Base-by-base conservation (phyloP, 2,113 vertebrate species). In the Mystacornis crossleyi region DNA sequence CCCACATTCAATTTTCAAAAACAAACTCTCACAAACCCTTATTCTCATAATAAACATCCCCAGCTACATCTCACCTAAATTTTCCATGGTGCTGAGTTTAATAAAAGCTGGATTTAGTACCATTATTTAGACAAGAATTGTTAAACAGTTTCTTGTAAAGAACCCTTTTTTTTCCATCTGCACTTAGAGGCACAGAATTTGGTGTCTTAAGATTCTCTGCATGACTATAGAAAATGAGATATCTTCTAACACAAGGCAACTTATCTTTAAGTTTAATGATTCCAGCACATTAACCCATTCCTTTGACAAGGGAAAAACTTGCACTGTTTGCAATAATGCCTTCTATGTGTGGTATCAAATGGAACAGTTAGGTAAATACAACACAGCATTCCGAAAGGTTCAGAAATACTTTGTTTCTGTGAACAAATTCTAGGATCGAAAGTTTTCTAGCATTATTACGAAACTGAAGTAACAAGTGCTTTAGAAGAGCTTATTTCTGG, bases 81-180 rank as follows among this genome's bases (percentile, higher is more conserved):
- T 91, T 93, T 94, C 81, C 84, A 73, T 5, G 62, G 70, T 58
- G 65, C 47, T 34, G 42, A 91, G 48, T 91, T 96, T 79, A 92
- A 96, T 84, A 92, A 86, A 93, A 89, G 21, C 18, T 87, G 77
- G 84, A 91, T 96, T 94, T 81, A 93, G 79, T 23, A 75, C 42
- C 50, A 24, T 66, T 90, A 88, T 70, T 89, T 93, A 38, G 51
- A 75, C 16, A 95, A 72, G 53, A 77, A 47, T 43, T 84, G 25
- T 75, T 77, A 54, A 78, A 79, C 42, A 26, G 5, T 84, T 81
- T 74, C 54, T 81, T 73, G 55, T 55, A 75, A 81, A 62, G 18
- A 81, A 77, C 25, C 7, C 3, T 23, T 80, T 60, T 60, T 42
- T 45, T 73, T 19, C 77, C n/a, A 71, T 70, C 80, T 64, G 57